phyloP scores from a whole-genome alignment of 2,888 invertebrate species.

The Cantharis nigra region DNA sequence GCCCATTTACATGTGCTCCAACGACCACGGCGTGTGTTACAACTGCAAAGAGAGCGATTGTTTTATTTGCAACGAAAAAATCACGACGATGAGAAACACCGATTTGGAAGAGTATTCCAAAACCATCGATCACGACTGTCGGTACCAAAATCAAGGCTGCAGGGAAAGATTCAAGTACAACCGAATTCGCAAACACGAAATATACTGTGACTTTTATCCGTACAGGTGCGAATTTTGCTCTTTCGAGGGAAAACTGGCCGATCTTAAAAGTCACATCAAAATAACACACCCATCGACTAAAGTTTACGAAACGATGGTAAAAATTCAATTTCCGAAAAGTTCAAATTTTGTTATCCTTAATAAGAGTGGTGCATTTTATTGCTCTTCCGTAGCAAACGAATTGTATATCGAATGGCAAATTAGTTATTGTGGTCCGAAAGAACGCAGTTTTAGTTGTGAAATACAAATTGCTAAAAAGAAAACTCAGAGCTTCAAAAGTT shows the following conservation, averaged over 20 bases:
- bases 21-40: constrained; percentile 19
- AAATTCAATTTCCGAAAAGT: constrained; percentile 20
- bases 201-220: constrained; percentile 13
- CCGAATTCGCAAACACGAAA: constrained; percentile 25
- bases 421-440: constrained; percentile 25
- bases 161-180: constrained; percentile 5
- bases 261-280: constrained; percentile 23
- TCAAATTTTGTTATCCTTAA: constrained; percentile 23
- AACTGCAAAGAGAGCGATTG: constrained; percentile 11
- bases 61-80: constrained; percentile 6
- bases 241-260: constrained; percentile 14
- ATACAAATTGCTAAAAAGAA: constrained; percentile 25
- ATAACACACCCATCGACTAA: constrained; percentile 25
- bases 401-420: constrained; percentile 24
- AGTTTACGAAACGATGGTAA: constrained; percentile 16
- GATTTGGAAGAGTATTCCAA: constrained; percentile 20
- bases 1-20: constrained; percentile 23
- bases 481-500: constrained; percentile 6
- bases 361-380: constrained; percentile 22
- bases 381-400: constrained; percentile 15
- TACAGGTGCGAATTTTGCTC: constrained; percentile 22
- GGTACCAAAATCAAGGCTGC: constrained; percentile 21
- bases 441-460: constrained; percentile 22
- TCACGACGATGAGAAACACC: constrained; percentile 20
- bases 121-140: constrained; percentile 22